A percentile compares a stretch with the other conserved stretches of the same genome.
Evolutionary conservation across 1,140 invertebrate genomes (phyloP).

Genomic region (Dermatophagoides farinae): DNA sequence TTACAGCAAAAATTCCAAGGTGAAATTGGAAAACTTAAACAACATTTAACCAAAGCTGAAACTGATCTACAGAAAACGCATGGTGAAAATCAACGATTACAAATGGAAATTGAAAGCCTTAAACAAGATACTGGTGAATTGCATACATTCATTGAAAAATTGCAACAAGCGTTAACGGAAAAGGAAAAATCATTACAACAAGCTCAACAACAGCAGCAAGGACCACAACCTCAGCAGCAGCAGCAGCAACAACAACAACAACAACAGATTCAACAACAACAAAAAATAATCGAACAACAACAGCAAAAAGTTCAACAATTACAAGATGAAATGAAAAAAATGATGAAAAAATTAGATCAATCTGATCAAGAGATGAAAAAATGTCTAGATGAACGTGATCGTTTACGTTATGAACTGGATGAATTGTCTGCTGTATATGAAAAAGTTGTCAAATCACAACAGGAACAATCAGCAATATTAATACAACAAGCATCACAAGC

Average conservation of each 20-base stretch:
- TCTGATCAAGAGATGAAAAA: slow-evolving; percentile 37
- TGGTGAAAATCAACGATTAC: slow-evolving; percentile 20
- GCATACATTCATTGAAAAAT: slow-evolving; percentile 19
- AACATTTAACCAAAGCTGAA: slow-evolving; percentile 20
- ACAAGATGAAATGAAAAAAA: slow-evolving; percentile 48
- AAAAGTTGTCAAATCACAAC: background rate
- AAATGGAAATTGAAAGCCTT: slow-evolving; percentile 51
- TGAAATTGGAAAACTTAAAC: slow-evolving; percentile 18
- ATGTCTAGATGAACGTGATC: slow-evolving; percentile 20
- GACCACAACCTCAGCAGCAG: background rate
- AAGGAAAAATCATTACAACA: background rate
- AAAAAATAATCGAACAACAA: slow-evolving; percentile 6
- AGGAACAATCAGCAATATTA: background rate
- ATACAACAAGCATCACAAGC: background rate
- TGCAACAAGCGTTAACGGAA: slow-evolving; percentile 13
- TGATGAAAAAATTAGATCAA: slow-evolving; percentile 51
- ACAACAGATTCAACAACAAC: slow-evolving; percentile 2
- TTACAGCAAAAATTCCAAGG: slow-evolving; percentile 12
- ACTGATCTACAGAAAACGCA: slow-evolving; percentile 20
- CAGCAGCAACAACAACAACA: slow-evolving; percentile 5
- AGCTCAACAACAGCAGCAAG: background rate
- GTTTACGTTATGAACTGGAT: slow-evolving; percentile 19
- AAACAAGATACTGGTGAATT: slow-evolving; percentile 49
- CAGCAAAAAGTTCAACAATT: slow-evolving; percentile 40
- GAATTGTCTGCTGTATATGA: slow-evolving; percentile 17